Percentiles rank a stretch among this genome's conserved stretches.
Evolutionary conservation across 2,113 vertebrate species (phyloP).

Genomic region (Vulpes lagopus): DNA sequence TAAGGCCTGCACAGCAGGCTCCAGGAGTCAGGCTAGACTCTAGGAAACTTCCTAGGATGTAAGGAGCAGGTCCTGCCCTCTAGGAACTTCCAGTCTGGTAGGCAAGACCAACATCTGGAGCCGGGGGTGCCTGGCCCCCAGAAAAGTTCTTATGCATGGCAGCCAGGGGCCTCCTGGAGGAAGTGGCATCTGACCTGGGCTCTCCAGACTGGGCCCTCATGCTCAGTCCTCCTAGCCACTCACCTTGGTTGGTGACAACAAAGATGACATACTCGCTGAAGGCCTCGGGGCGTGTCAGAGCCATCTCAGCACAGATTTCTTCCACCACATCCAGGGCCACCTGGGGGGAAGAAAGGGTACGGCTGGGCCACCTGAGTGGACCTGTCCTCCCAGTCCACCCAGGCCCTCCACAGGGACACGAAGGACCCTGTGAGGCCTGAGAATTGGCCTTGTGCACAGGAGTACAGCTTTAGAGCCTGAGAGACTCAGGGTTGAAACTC

Average conservation of each 20-base stretch:
- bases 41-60: neutral
- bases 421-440: neutral
- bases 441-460: neutral
- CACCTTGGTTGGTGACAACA: slow-evolving; percentile 93
- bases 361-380: neutral
- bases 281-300: slow-evolving; percentile 91
- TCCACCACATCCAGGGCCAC: slow-evolving; percentile 95
- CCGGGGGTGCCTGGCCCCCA: fast-evolving
- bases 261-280: slow-evolving; percentile 96
- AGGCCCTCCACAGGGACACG: neutral
- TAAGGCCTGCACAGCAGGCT: neutral
- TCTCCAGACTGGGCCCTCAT: neutral
- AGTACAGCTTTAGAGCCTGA: neutral
- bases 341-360: slow-evolving; percentile 81
- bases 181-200: neutral
- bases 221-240: slow-evolving; percentile 39
- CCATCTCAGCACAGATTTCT: slow-evolving; percentile 97
- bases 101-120: neutral
- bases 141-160: neutral
- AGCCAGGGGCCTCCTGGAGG: neutral
- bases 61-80: neutral
- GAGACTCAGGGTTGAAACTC: neutral
- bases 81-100: fast-evolving
- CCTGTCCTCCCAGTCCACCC: neutral
- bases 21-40: neutral